Conservation (phyloP, 1,140 invertebrate genomes). For the Nomia melanderi region DNA sequence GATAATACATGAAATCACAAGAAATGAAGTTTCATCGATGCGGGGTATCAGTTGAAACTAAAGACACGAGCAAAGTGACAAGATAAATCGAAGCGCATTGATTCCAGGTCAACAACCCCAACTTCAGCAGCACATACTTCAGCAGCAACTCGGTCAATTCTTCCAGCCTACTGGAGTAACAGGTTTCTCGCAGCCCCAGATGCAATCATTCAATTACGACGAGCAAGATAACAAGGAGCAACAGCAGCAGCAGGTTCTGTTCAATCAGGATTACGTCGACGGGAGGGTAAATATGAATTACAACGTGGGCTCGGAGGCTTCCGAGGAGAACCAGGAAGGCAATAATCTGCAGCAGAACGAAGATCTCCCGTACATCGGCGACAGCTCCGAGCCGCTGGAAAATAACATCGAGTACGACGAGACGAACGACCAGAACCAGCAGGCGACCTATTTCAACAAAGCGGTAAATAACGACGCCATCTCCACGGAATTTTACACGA, state of each 20-base stretch:
- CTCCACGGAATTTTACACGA: constrained; percentile 76
- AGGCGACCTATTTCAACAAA: constrained; percentile 65
- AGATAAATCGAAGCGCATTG: constrained; percentile 3
- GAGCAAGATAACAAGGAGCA: constrained; percentile 76
- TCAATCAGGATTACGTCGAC: constrained; percentile 68
- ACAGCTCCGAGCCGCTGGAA: constrained; percentile 64
- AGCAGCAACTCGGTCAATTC: constrained; percentile 75
- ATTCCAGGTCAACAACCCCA: constrained; percentile 74
- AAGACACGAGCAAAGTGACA: not conserved
- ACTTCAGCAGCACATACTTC: constrained; percentile 78
- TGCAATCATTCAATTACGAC: constrained; percentile 82
- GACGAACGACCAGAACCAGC: constrained; percentile 41
- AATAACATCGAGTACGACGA: constrained; percentile 75
- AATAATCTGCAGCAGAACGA: constrained; percentile 43
- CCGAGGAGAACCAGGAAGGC: constrained; percentile 40
- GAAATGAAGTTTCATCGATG: not conserved
- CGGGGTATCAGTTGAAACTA: not conserved
- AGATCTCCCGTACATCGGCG: constrained; percentile 47
- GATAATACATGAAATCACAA: not conserved
- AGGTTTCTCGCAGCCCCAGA: constrained; percentile 78
- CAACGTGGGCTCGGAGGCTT: constrained; percentile 65
- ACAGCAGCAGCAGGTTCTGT: constrained; percentile 64
- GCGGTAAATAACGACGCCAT: constrained; percentile 47
- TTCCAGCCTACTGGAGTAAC: constrained; percentile 63
- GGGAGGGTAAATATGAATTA: constrained; percentile 72